Evolutionary conservation across 2,113 vertebrate species (phyloP), one percentile per base, ranked within the genome.

Genomic region (Etheostoma cragini): DNA sequence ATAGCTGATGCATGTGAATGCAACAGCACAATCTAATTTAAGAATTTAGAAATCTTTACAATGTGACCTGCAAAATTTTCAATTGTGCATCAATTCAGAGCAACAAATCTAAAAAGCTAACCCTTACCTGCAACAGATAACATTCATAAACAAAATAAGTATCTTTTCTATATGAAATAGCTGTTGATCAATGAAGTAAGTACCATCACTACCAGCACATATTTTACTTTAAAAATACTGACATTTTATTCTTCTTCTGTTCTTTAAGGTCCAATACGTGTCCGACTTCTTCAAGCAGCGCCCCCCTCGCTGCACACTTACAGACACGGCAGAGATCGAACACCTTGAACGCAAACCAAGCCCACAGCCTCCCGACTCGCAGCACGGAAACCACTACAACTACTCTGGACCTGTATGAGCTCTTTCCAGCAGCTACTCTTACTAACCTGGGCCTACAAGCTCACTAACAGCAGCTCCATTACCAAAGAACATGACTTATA

Each of bases 231-330:
- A 46, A 46, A 46, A 46, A 24, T 11, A 54, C 21, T 38, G 45
- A 35, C 5, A 10, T 30, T 30, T n/a, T 1, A 5, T 14, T 17
- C 46, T 46, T 53, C 26, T 74, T 35, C 52, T 62, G 52, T 19
- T 38, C 5, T 22, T 19, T 14, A 78, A 99, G 98, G 97, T 99
- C 5, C 94, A 86, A 15, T 97, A 98, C 0, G 70, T 98, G 73
- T 99, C 98, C 0, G 97, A 99, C 88, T 97, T 99, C 93, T 99
- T 98, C 93, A 99, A 99, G 89, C 53, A 88, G 2, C 96, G 97
- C 0, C 92, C 94, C 0, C 92, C 93, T 0, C 89, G 0, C 58
- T 5, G 80, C 81, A 38, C 0, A 3, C 42, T 10, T 3, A 22
- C 68, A 0, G 82, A 92, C 21, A 8, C 58, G 0, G 15, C 84